Base-by-base conservation (phyloP, 2,797 vertebrate genomes). In the Prunella strophiata region DNA sequence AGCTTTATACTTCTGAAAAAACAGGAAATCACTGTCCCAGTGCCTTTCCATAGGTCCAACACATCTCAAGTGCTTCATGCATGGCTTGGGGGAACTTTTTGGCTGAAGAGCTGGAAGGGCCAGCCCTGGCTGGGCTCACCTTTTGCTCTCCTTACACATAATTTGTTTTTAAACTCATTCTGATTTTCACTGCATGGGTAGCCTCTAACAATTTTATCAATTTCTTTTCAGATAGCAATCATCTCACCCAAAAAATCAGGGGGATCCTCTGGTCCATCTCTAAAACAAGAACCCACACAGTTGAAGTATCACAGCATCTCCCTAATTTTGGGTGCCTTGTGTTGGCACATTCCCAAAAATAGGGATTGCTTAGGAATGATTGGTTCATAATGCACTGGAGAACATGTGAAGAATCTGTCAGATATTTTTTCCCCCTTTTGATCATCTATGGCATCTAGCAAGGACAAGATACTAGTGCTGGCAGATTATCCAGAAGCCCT, bases 41-140 rank as follows among this genome's bases (percentile, higher is more conserved):
- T 48, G 14, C 6, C 36, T 30, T 16, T n/a, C 14, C 3, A 8
- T 23, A 32, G 22, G 8, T 42, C 34, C 17, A 62, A 5, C 8
- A 45, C 3, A 51, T 40, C 21, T 19, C 1, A 0, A 63, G 14
- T 10, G 6, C 3, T 70, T 73, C 23, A 43, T 22, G 9, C 0
- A 27, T 15, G 75, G n/a, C 38, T 57, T 65, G 3, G 15, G 32
- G 48, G 15, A 36, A 34, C 1, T 43, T 68, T 10, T 32, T 16
- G 29, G 25, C 25, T 73, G n/a, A 62, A 71, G 12, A n/a, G 40
- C 6, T 48, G 18, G 13, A 72, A 87, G 22, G 9, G 2, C 5
- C 22, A 8, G 14, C 16, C 5, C 13, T 14, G n/a, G 7, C 5
- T 58, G 18, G 3, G 26, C 42, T 36, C 23, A 47, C 15, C 26